phyloP scores from a whole-genome alignment of 2,797 vertebrate genomes.

The Phrynocephalus forsythii region DNA sequence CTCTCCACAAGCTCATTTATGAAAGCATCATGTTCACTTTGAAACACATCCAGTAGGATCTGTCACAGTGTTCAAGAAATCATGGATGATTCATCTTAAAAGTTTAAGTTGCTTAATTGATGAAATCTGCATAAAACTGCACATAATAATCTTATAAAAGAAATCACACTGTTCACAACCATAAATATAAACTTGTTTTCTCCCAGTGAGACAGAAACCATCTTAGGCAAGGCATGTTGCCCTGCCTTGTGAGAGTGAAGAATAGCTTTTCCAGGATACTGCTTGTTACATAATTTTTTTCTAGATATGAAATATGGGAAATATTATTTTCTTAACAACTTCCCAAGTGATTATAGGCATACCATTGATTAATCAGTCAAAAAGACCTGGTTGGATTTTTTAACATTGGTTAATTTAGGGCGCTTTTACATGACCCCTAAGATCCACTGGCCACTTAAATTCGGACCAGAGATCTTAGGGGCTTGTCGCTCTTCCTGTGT shows the following conservation, averaged over 20 bases:
- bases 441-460: no score
- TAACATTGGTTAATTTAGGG: neutral
- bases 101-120: neutral
- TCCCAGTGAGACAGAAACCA: neutral
- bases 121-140: neutral
- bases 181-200: neutral
- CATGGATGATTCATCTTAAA: neutral
- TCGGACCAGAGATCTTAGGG: no score
- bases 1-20: neutral
- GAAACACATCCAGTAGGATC: neutral
- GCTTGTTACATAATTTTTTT: neutral
- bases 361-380: neutral
- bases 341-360: neutral
- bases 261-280: neutral
- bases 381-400: neutral
- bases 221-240: neutral
- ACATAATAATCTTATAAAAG: neutral
- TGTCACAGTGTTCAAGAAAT: neutral
- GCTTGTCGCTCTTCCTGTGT: no score
- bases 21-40: neutral
- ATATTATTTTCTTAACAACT: neutral
- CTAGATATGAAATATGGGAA: neutral
- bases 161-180: neutral
- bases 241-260: neutral
- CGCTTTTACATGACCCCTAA: no score